Evolutionary conservation across 2,888 invertebrate genomes (phyloP), one percentile per base, ranked within the genome.

Genomic region (Ornithoptera alexandrae): DNA sequence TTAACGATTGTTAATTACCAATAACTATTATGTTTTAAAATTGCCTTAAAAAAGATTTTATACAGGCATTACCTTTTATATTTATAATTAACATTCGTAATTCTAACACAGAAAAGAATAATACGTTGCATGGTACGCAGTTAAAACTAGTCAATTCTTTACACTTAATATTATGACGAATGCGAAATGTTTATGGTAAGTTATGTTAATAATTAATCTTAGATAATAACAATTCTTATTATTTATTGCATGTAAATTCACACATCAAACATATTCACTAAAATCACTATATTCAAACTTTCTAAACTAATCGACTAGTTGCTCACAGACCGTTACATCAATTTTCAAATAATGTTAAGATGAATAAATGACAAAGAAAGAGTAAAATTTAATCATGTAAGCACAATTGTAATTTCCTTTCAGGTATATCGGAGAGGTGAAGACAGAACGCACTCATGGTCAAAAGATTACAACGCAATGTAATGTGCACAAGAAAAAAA

Each of bases 401-500:
- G 46, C 3, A 46, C 46, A 46, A 46, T 46, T 46, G 15, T 15
- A 46, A 46, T 46, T 58, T 74, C 69, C 71, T 86, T 87, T 71
- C 87, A 96, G 96, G 86, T 96, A 95, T 79, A 94, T 96, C 76
- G 96, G 96, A 7, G 96, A 96, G 78, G 89, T 94, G 50, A 93
- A 94, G 75, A 94, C 95, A 71, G 96, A 96, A 77, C 92, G 93
- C 67, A 85, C 90, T 0, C 91, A 94, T 74, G 94, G 94, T 64
- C 90, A 93, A 1, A 88, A 92, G 50, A 92, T 88, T 72, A 85
- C 93, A 64, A 90, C 93, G 75, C 93, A 93, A 1, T 81, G 87
- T 8, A 85, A 88, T 68, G 75, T 88, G 63, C 94, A 94, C 78
- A 95, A 96, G 74, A 95, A 96, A 72, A 95, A 97, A 68, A 98